A percentile compares a stretch with the other conserved stretches of the same genome.
Conservation (phyloP, 2,113 vertebrate genomes). For the Ivindomyrus marchei region DNA sequence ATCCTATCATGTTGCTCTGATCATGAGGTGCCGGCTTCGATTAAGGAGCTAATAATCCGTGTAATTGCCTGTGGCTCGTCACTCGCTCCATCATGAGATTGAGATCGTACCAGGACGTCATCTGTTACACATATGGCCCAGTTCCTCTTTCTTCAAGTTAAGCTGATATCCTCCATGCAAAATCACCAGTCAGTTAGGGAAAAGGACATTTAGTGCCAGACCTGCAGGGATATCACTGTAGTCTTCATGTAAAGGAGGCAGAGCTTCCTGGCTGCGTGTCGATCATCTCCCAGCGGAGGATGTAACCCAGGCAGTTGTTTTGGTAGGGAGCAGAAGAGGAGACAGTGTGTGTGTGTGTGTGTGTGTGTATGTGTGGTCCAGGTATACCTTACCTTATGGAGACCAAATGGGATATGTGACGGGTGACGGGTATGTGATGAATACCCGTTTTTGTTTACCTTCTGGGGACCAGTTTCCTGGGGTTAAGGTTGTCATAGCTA, state of each 20-base stretch:
- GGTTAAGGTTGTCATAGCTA: too few relatives aligned
- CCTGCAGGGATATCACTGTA: background rate
- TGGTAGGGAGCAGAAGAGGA: background rate
- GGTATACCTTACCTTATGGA: background rate
- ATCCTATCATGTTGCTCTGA: background rate
- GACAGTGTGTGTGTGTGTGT: background rate
- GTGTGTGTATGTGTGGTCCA: background rate
- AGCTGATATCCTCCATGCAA: background rate
- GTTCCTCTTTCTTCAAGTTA: background rate
- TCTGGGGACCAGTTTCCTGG: too few relatives aligned
- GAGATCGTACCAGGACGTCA: conserved; percentile 6
- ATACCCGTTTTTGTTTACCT: background rate
- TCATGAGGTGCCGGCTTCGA: background rate
- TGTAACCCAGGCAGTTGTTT: background rate
- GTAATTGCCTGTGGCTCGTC: background rate
- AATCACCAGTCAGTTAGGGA: background rate
- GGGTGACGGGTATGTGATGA: too few relatives aligned
- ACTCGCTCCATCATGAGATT: background rate
- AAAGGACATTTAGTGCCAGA: background rate
- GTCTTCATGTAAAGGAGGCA: background rate
- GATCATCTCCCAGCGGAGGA: background rate
- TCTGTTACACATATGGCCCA: background rate
- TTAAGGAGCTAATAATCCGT: background rate
- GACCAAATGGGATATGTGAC: background rate
- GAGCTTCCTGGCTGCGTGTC: background rate